Base-by-base conservation (phyloP, 2,888 invertebrate species). In the Nomada goodeniana region DNA sequence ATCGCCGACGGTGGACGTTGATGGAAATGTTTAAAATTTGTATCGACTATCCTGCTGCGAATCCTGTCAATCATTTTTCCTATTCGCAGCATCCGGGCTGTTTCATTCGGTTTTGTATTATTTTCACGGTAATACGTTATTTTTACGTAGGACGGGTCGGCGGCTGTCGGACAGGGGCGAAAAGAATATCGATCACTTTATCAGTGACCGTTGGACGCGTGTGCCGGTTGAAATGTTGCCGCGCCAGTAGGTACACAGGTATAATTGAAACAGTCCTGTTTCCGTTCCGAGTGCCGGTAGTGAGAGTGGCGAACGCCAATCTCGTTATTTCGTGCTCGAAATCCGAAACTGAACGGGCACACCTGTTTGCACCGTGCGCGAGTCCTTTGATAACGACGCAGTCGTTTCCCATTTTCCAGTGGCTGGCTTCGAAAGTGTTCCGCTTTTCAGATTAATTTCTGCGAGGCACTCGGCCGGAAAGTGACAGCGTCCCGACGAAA, bases 201-300 rank as follows among this genome's bases (percentile, higher is more conserved):
- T 86, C 86, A 77, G 59, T 71, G 18, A 53, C 53, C 72, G 59
- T 59, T 63, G 73, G 70, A 82, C 84, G 80, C 79, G 75, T 74
- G 73, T 75, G 57, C 47, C 53, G 36, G 67, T 60, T 88, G 82
- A 88, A 86, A 80, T 81, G 80, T 81, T 82, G 84, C 63, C 69
- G 5, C 36, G 1, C 36, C 36, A 36, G 29, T 29, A 29, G 29
- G 29, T 36, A 36, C 36, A 13, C 68, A 42, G 78, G 42, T 47
- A 61, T 70, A 74, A 77, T 71, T 64, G 73, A 83, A 83, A 36
- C 67, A 63, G 57, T 74, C 82, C 70, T 65, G 80, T 83, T 57
- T 74, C 52, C 18, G 52, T 77, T 61, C 65, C 72, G 63, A 47
- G 59, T 87, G 73, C 69, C 80, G 69, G 57, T 81, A 80, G 86